Percentiles rank a stretch among this genome's conserved stretches.
Conservation (phyloP, 1,140 invertebrate species). For the Antheraea pernyi region DNA sequence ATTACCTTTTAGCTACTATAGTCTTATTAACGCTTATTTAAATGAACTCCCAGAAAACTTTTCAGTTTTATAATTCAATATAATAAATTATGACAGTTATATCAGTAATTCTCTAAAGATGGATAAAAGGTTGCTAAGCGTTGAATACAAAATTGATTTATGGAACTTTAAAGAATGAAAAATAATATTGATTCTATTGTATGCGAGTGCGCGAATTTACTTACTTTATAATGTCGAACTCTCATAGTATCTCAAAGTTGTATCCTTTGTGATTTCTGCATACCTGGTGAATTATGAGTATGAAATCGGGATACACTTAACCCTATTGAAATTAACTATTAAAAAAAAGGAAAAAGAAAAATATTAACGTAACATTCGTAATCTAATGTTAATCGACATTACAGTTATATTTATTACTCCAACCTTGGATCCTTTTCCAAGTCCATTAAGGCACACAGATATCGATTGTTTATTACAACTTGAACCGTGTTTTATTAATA, state of each 20-base stretch:
- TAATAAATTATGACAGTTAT: too few relatives aligned
- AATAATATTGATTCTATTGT: too few relatives aligned
- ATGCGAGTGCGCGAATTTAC: too few relatives aligned
- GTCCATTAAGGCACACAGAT: constrained; percentile 42
- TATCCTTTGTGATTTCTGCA: too few relatives aligned
- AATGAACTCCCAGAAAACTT: background rate
- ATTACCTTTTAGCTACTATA: too few relatives aligned
- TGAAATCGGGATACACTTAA: too few relatives aligned
- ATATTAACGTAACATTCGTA: background rate
- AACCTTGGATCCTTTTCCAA: constrained; percentile 12
- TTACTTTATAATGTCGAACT: too few relatives aligned
- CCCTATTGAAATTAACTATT: too few relatives aligned
- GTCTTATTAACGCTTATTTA: background rate
- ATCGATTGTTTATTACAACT: constrained; percentile 56
- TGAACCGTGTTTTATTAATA: constrained; percentile 65
- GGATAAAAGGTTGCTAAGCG: background rate
- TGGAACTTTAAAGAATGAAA: too few relatives aligned
- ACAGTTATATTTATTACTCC: background rate
- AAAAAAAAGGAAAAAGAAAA: background rate
- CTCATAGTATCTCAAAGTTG: too few relatives aligned
- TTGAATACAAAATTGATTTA: background rate
- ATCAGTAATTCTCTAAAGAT: background rate
- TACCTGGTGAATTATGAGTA: too few relatives aligned
- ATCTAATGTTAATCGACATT: background rate
- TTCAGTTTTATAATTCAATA: too few relatives aligned